Base-by-base conservation (phyloP, 2,113 vertebrate species). In the Semicossyphus pulcher region DNA sequence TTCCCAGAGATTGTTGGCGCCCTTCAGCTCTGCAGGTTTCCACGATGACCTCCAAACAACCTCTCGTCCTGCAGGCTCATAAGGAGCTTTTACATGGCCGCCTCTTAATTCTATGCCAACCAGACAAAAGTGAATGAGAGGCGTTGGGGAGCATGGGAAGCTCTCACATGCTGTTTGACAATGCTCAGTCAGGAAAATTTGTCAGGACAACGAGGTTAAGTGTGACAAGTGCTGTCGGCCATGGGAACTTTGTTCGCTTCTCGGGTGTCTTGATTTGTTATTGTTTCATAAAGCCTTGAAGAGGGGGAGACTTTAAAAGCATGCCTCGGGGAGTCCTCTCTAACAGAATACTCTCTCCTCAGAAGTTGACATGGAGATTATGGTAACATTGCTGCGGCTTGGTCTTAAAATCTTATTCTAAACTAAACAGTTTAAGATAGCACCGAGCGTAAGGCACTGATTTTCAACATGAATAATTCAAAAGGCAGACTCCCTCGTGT, bases 21-120 rank as follows among this genome's bases (percentile, higher is more conserved):
- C 88, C 78, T 88, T 82, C 68, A 56, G 69, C 91, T 77, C 91
- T 34, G 81, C 87, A 62, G 84, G 89, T 72, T 83, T 81, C 83
- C 81, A 39, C 25, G n/a, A 60, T 92, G 92, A 92, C 91, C 93
- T 77, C 70, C 62, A 67, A 44, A 85, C 81, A 80, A 93, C 91
- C 91, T 76, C 78, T 72, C 67, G 18, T 80, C 65, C 54, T 71
- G 45, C 21, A 8, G 23, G 32, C 85, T 80, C 82, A 78, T 48
- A 76, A 76, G 57, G 85, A 75, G 84, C 70, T 71, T 82, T 88
- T 88, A 86, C 80, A 85, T 51, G 59, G 47, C 58, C 37, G 77
- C 47, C 74, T 71, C 68, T 84, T 88, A 70, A 76, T 85, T 77
- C 71, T 47, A 45, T 76, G 74, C 81, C 88, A 83, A 70, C 64